These are phyloP conservation scores for Ypsolopha scabrella DNA, from an alignment of 2,888 invertebrate genomes.

Conservation along the genomic window DNA sequence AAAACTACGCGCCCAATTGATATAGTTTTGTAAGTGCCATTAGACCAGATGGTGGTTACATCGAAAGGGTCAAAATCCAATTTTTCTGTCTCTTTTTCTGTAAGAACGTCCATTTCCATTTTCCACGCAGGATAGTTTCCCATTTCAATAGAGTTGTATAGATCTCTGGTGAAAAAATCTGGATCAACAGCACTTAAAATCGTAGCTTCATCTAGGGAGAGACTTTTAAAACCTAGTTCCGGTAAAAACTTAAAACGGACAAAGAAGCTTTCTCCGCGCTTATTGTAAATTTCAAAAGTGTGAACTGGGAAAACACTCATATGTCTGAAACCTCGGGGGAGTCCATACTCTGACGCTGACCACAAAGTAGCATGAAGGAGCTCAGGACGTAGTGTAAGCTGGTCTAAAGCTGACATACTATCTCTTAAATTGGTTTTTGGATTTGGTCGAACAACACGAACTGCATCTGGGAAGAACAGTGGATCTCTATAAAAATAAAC, in stretches of 20 bases:
- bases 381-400: conserved; percentile 53
- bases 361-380: conserved; percentile 50
- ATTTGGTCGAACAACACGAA: conserved; percentile 67
- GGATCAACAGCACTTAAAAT: conserved; percentile 26
- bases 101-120: conserved; percentile 40
- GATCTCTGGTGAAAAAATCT: conserved; percentile 36
- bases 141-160: conserved; percentile 38
- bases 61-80: conserved; percentile 46
- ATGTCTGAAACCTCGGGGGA: conserved; percentile 60
- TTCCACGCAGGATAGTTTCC: conserved; percentile 39
- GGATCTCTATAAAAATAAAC: conserved; percentile 70
- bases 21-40: conserved; percentile 37
- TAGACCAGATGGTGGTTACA: conserved; percentile 35
- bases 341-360: conserved; percentile 61
- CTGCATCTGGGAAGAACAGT: conserved; percentile 57
- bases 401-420: conserved; percentile 58
- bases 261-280: conserved; percentile 38
- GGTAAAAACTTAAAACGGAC: conserved; percentile 36
- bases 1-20: conserved; percentile 33
- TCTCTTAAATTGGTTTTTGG: conserved; percentile 55
- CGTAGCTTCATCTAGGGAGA: conserved; percentile 31
- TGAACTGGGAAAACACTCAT: conserved; percentile 70
- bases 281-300: conserved; percentile 50
- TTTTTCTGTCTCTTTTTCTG: conserved; percentile 23
- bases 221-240: conserved; percentile 48